Evolutionary conservation across 2,113 vertebrate species (phyloP), one percentile per base, ranked within the genome.

Genomic region (Monopterus albus): DNA sequence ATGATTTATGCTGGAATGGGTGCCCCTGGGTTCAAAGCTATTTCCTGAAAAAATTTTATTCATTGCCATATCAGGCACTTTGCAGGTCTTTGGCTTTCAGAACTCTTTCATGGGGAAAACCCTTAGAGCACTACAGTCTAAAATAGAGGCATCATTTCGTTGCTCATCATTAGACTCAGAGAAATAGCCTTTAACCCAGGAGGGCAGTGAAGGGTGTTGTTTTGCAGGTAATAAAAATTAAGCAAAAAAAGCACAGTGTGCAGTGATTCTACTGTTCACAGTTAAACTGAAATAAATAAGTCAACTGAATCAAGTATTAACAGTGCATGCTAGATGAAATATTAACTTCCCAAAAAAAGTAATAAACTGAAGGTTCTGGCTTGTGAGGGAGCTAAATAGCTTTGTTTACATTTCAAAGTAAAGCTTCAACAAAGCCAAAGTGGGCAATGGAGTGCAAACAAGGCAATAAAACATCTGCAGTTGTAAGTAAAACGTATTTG

Each of bases 1-100:
- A 28, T 33, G 0, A 18, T 15, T 51, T 38, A 1, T 33, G 36
- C 20, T 72, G 12, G 18, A 57, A 56, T 68, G 59, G 36, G 6
- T 18, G 21, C 29, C 14, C 20, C 61, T 82, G 47, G 43, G 33
- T 61, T 14, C 3, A 10, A 79, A 38, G 59, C 60, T 7, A 2
- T 35, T 75, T 67, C 8, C 18, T 72, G 15, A 3, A 45, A 36
- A 60, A 15, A 31, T 31, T 70, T 76, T 45, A 64, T 74, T 71
- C 52, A 40, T 58, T 86, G 90, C 91, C 89, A 70, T 85, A 63
- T 57, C 53, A 92, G 91, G 90, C 90, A 92, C 91, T 92, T 92
- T 86, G 72, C 82, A 89, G 74, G 75, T 91, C 85, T 91, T 91
- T 91, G 91, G 91, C 84, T 85, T 85, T 82, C 79, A 83, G 64